phyloP scores from a whole-genome alignment of 2,797 vertebrate species.

The Pseudomugil tenellus region DNA sequence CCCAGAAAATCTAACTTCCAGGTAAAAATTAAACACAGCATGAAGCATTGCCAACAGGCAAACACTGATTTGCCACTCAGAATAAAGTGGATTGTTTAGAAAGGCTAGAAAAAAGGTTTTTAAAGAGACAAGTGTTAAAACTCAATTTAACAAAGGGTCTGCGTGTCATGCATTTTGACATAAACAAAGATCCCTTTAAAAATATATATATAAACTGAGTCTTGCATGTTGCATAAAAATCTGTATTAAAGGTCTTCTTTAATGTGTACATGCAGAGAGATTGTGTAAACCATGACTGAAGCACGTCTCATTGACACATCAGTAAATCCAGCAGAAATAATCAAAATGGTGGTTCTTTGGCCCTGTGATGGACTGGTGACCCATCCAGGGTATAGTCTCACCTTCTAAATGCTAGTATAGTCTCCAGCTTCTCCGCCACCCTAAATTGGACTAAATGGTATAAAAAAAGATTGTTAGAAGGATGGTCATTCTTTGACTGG shows the following conservation, averaged over 20 bases:
- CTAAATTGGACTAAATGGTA: too few relatives aligned
- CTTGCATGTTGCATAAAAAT: background rate
- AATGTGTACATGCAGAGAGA: conserved; percentile 10
- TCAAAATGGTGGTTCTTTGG: conserved; percentile 19
- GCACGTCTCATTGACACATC: conserved; percentile 19
- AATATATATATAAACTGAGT: too few relatives aligned
- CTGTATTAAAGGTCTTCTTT: background rate
- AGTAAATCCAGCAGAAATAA: conserved; percentile 41
- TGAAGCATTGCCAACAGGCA: background rate
- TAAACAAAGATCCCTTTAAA: background rate
- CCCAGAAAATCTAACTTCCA: too few relatives aligned
- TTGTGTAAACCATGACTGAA: conserved; percentile 10
- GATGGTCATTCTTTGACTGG: conserved; percentile 34
- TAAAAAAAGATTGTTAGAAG: too few relatives aligned
- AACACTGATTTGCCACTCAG: background rate
- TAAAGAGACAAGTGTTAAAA: background rate
- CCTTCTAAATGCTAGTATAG: too few relatives aligned
- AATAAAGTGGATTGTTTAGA: background rate
- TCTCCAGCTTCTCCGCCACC: too few relatives aligned
- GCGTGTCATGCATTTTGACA: background rate
- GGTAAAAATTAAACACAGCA: too few relatives aligned
- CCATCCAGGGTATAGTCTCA: too few relatives aligned
- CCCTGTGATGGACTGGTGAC: too few relatives aligned
- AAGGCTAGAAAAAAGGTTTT: background rate
- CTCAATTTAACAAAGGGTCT: background rate